Evolutionary conservation across 1,140 invertebrate species (phyloP), one percentile per base, ranked within the genome.

Genomic region (Heliconius melpomene): DNA sequence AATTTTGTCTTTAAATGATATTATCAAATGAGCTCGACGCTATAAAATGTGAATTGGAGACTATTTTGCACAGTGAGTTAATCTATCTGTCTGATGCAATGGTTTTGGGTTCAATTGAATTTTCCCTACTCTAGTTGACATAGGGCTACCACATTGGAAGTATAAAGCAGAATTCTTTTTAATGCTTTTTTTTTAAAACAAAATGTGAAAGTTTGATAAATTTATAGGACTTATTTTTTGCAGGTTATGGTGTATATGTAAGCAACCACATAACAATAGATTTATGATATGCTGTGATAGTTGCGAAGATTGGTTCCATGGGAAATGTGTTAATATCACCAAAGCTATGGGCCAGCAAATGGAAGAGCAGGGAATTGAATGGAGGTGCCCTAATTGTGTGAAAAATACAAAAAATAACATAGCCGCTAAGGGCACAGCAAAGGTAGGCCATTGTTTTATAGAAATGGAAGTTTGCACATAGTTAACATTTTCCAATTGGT

Each of bases 281-380:
- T 99, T 99, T 91, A 99, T 99, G 99, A 99, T 99, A 88, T 98
- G 98, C 90, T 99, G 99, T 92, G 99, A 99, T 93, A 96, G 96
- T 2, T 99, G 98, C 93, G 97, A 99, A 91, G 98, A 99, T 87
- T 99, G 98, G 98, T 99, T 98, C 89, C 99, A 99, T 93, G 98
- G 98, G 9, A 98, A 97, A 87, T 99, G 98, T 95, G 98, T 99
- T 8, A 98, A 98, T 81, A 97, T 99, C 7, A 98, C 98, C 20
- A 98, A 98, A 95, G 96, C 96, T 2, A 97, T 98, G 96, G 97
- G 98, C 20, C 96, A 97, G 87, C 97, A 98, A 92, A 98, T 99
- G 97, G 98, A 99, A 91, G 95, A 97, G 72, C 96, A 97, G 82
- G 97, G 98, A 6, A 96, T 97, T 80, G 98, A 99, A 86, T 99